A percentile compares a stretch with the other conserved stretches of the same genome.
These are phyloP conservation scores for Phrixothrix hirtus DNA, from an alignment of 2,888 invertebrate species.

Conservation along the genomic window DNA sequence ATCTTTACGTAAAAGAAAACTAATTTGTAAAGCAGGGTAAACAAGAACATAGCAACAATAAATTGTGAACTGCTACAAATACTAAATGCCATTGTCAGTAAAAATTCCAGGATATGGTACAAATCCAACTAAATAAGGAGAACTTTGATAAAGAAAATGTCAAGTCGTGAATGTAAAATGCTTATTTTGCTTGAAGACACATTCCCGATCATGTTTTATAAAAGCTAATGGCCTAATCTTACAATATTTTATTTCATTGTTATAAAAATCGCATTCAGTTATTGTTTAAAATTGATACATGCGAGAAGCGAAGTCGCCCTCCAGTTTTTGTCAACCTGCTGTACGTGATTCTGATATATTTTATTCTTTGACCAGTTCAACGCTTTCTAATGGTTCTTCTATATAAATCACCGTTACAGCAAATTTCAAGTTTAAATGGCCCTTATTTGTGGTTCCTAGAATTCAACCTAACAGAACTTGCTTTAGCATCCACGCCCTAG, in stretches of 20 bases:
- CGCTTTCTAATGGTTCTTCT: conserved; percentile 13
- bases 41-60: conserved; percentile 19
- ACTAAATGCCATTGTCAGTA: conserved; percentile 20
- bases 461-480: conserved; percentile 3
- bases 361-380: conserved; percentile 18
- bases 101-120: conserved; percentile 27
- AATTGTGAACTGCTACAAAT: conserved; percentile 21
- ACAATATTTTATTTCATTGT: conserved; percentile 7
- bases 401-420: conserved; percentile 26
- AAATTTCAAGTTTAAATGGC: conserved; percentile 20
- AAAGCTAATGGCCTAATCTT: conserved; percentile 15
- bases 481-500: conserved; percentile 14
- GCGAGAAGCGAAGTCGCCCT: conserved; percentile 11
- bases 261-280: conserved; percentile 18
- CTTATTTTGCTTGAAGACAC: conserved; percentile 9
- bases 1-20: too few species aligned
- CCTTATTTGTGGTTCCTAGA: conserved; percentile 21
- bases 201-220: conserved; percentile 18
- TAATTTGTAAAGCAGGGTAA: too few species aligned
- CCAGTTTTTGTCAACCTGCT: conserved; percentile 24
- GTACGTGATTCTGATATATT: conserved; percentile 14
- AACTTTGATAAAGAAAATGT: conserved; percentile 8
- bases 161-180: conserved; percentile 22
- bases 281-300: conserved; percentile 20
- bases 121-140: conserved; percentile 29